Evolutionary conservation across 2,113 vertebrate genomes (phyloP), one percentile per base, ranked within the genome.

Genomic region (Poeciliopsis occidentalis): DNA sequence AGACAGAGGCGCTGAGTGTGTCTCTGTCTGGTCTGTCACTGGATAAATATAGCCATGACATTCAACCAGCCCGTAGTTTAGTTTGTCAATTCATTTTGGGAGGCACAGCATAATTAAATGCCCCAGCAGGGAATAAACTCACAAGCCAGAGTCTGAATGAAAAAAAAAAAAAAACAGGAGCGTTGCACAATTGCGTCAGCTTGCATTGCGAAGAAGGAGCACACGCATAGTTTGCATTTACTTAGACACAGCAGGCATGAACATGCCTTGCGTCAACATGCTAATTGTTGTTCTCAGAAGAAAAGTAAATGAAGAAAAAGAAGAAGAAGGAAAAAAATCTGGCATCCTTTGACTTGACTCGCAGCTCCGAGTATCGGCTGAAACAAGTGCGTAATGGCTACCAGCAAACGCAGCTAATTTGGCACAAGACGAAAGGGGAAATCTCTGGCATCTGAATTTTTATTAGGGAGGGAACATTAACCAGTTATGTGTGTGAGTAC

Each of bases 1-100:
- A 83, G 84, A 87, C 86, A 84, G 84, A 90, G 85, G 81, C 78
- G 60, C 86, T 39, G 80, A 75, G 80, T 87, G 87, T 80, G 86
- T 84, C 82, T 79, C 37, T 27, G 80, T 85, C 84, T 86, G 85
- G 51, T 84, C 81, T 75, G 34, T 11, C 76, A 29, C 69, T 51
- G 63, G 87, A 74, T 91, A 91, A 92, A 92, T 91, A 85, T 92
- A 91, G 85, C 78, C 30, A 3, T 91, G 88, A 89, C 90, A 89
- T 92, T 92, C 81, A 83, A 67, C 87, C 66, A 71, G 69, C 72
- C 82, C 74, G 72, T 81, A 85, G 85, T 86, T 91, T 81, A 77
- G 79, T 75, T 30, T 65, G 75, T 88, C 75, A 61, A 79, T 87
- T 86, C 80, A 76, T 81, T 83, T 51, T 85, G 87, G 76, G 85